phyloP scores from a whole-genome alignment of 2,113 vertebrate genomes.

The Monarcha castaneiventris region DNA sequence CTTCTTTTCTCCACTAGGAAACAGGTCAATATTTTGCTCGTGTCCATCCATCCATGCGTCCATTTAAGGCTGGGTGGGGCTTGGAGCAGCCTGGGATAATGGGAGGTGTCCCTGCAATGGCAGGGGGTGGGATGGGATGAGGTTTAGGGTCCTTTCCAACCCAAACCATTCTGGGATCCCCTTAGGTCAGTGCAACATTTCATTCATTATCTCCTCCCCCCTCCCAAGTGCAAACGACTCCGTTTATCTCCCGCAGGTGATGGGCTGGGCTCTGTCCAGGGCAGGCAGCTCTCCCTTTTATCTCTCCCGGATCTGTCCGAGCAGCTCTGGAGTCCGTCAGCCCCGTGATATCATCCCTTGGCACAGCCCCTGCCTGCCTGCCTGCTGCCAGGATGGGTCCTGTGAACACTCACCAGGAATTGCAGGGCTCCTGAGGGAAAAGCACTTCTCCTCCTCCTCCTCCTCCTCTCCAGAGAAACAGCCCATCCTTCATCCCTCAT shows the following conservation, averaged over 20 bases:
- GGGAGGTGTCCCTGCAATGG: neutral
- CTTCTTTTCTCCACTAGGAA: neutral
- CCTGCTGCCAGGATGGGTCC: neutral
- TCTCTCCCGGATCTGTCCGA: neutral
- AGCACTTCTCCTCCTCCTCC: no score
- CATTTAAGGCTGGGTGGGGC: neutral
- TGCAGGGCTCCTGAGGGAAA: neutral
- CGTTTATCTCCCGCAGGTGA: neutral
- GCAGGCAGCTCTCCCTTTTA: neutral
- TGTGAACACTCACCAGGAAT: neutral
- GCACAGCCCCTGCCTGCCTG: neutral
- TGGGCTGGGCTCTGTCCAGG: neutral
- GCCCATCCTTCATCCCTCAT: neutral
- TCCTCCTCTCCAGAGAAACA: neutral
- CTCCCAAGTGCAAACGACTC: neutral
- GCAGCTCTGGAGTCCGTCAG: neutral
- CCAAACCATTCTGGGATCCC: neutral
- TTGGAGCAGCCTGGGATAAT: neutral
- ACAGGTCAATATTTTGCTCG: neutral
- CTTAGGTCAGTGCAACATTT: fast-evolving
- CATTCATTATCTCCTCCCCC: neutral
- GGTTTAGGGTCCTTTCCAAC: neutral
- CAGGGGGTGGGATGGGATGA: neutral
- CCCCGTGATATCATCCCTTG: neutral
- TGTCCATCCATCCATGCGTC: neutral